Conservation (phyloP, 2,888 invertebrate genomes). For the Rapana venosa region DNA sequence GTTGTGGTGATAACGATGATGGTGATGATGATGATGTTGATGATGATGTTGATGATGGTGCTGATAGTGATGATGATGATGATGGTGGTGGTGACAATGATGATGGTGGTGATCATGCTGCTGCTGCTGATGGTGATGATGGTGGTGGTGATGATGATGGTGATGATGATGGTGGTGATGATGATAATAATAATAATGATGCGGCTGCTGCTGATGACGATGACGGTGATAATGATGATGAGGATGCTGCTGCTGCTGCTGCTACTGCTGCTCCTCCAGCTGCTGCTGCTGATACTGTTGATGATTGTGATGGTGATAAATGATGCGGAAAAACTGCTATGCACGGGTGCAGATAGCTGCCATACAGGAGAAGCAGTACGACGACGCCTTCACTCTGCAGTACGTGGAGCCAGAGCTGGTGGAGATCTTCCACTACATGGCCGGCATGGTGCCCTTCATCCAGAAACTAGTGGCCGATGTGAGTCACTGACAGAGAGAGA, state of each 20-base stretch:
- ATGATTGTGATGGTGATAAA: too few species aligned
- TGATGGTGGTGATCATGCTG: neutral
- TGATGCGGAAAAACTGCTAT: too few species aligned
- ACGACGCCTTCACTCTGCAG: slow-evolving; percentile 77
- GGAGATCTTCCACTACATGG: slow-evolving; percentile 75
- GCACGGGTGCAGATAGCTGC: slow-evolving; percentile 63
- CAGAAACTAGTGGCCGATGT: slow-evolving; percentile 76
- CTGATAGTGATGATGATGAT: too few species aligned
- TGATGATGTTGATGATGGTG: too few species aligned
- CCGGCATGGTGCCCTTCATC: slow-evolving; percentile 77
- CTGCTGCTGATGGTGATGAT: neutral
- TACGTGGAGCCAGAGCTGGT: slow-evolving; percentile 66
- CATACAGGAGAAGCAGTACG: slow-evolving; percentile 76
- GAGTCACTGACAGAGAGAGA: slow-evolving; percentile 43
- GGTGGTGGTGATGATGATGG: neutral
- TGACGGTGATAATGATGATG: too few species aligned
- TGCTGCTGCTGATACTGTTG: neutral
- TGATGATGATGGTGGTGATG: neutral
- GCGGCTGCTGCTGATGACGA: too few species aligned
- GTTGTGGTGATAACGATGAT: too few species aligned
- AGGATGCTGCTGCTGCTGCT: neutral
- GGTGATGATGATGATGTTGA: too few species aligned
- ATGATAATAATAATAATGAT: neutral
- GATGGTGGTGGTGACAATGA: too few species aligned
- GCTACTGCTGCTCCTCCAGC: too few species aligned